Percentiles rank a stretch among this genome's conserved stretches.
Evolutionary conservation across 2,113 vertebrate species (phyloP).

Genomic region (Tragelaphus buxtoni): DNA sequence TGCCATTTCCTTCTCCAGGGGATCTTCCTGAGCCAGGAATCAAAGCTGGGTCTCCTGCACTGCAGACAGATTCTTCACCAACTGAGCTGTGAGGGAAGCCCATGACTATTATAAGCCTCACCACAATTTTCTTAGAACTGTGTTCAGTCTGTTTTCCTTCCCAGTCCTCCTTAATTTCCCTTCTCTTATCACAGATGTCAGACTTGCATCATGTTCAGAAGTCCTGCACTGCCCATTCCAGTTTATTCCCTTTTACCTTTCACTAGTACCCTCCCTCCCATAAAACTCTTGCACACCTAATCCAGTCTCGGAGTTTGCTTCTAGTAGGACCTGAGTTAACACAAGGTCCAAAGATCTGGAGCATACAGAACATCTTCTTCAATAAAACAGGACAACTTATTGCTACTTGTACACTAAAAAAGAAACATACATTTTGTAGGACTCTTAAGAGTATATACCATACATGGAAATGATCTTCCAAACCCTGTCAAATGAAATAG

Average conservation of each 20-base stretch:
- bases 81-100: not conserved
- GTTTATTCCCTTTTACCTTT: not conserved
- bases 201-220: not conserved
- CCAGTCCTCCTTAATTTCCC: not conserved
- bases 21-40: not conserved
- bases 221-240: not conserved
- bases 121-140: not conserved
- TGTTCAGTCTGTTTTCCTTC: not conserved
- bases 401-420: not conserved
- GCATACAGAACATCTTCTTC: not conserved
- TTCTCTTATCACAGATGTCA: not conserved
- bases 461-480: not conserved
- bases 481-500: not conserved
- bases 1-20: not conserved
- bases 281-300: not conserved
- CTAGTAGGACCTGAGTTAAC: not conserved
- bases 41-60: not conserved
- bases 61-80: not conserved
- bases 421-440: not conserved
- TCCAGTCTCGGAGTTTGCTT: not conserved
- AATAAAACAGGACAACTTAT: not conserved
- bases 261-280: not conserved
- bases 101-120: not conserved
- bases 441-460: not conserved
- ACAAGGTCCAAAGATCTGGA: not conserved